Percentiles rank a stretch among this genome's conserved stretches.
These are phyloP conservation scores for Epirrhoe alternata DNA, from an alignment of 2,888 invertebrate genomes.

Conservation along the genomic window DNA sequence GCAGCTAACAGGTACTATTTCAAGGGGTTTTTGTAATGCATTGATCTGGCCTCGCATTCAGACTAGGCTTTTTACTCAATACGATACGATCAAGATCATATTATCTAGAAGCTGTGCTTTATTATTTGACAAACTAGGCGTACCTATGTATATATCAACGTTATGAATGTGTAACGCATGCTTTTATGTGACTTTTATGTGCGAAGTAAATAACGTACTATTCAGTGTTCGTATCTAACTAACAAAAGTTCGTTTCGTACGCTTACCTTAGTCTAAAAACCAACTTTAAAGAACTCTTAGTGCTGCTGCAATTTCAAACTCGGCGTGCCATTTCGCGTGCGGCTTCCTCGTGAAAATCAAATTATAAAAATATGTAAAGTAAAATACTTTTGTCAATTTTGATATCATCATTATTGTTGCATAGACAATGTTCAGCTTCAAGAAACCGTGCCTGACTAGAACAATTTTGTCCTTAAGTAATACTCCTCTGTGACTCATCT, in stretches of 20 bases:
- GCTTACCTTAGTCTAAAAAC: not conserved
- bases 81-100: too few species aligned
- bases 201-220: not conserved
- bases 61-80: slow-evolving; percentile 1
- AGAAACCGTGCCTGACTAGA: not conserved
- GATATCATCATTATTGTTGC: not conserved
- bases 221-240: not conserved
- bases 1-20: slow-evolving; percentile 77
- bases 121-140: not conserved
- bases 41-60: slow-evolving; percentile 1
- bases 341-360: too few species aligned
- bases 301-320: too few species aligned
- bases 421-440: not conserved
- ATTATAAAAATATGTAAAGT: not conserved
- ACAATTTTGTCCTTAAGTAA: not conserved
- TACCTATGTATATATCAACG: not conserved
- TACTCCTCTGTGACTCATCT: slow-evolving; percentile 1
- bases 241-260: not conserved
- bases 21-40: slow-evolving; percentile 32
- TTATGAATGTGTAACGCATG: not conserved
- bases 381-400: not conserved
- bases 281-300: not conserved
- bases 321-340: too few species aligned
- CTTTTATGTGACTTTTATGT: not conserved
- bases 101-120: not conserved